Evolutionary conservation across 2,888 invertebrate species (phyloP).

Genomic region (Tipula lateralis): DNA sequence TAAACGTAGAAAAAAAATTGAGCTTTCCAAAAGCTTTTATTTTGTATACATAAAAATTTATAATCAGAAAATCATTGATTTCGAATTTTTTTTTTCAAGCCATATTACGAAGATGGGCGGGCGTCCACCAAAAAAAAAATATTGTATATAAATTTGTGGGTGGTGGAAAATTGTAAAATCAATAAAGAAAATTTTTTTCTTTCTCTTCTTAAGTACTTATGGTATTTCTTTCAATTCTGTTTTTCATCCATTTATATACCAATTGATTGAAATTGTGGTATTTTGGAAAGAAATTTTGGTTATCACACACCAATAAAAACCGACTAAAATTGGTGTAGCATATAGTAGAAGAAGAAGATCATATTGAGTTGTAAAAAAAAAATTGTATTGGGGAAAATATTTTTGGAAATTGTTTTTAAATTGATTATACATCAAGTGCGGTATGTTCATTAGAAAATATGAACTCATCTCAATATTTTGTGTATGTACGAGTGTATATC

Average conservation of each 20-base stretch:
- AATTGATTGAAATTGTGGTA: not conserved
- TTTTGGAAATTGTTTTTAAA: not conserved
- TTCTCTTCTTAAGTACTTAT: not conserved
- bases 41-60: not conserved
- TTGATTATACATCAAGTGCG: not conserved
- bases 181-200: not conserved
- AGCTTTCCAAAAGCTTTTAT: not conserved
- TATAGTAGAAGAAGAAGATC: not conserved
- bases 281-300: not conserved
- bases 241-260: not conserved
- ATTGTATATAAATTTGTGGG: not conserved
- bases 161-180: not conserved
- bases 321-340: not conserved
- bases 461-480: not conserved
- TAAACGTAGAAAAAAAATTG: not conserved
- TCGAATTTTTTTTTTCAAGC: not conserved
- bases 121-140: not conserved
- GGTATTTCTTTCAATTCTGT: not conserved
- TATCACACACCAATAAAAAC: not conserved
- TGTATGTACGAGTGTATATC: not conserved
- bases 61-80: not conserved
- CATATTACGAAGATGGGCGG: not conserved
- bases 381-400: not conserved
- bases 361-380: not conserved
- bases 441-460: not conserved